Evolutionary conservation across 2,113 vertebrate species (phyloP).

Genomic region (Crotophaga sulcirostris): DNA sequence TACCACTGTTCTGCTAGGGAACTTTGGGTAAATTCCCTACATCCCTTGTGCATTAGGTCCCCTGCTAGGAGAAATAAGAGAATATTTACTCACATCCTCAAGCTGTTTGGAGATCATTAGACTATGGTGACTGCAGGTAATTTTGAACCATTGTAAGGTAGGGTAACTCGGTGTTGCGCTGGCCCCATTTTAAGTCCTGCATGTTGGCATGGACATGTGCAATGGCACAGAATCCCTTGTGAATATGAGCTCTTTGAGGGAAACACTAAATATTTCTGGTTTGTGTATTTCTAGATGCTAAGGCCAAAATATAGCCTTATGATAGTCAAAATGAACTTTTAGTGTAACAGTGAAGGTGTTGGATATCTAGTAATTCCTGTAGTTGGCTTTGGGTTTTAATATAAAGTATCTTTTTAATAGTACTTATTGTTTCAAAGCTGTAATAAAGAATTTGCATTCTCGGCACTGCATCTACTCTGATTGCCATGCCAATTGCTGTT

Average conservation of each 20-base stretch:
- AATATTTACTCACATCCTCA: background rate
- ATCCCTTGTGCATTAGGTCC: background rate
- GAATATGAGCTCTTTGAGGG: background rate
- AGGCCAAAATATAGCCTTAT: background rate
- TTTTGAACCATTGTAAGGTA: background rate
- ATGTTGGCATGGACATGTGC: background rate
- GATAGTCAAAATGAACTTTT: background rate
- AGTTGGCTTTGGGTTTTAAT: background rate
- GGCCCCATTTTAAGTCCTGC: background rate
- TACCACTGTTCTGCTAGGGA: background rate
- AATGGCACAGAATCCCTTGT: background rate
- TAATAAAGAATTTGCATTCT: background rate
- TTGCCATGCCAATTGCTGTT: background rate
- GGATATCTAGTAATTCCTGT: background rate
- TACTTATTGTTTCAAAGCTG: background rate
- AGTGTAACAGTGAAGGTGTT: background rate
- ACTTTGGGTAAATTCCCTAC: background rate
- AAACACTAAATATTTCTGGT: background rate
- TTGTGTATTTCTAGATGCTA: background rate
- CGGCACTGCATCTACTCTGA: background rate
- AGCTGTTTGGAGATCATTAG: background rate
- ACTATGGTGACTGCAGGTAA: background rate
- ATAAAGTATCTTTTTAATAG: background rate
- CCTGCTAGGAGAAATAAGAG: background rate
- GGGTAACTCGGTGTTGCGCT: background rate